Base-by-base conservation (phyloP, 2,113 vertebrate species). In the Helogale parvula region DNA sequence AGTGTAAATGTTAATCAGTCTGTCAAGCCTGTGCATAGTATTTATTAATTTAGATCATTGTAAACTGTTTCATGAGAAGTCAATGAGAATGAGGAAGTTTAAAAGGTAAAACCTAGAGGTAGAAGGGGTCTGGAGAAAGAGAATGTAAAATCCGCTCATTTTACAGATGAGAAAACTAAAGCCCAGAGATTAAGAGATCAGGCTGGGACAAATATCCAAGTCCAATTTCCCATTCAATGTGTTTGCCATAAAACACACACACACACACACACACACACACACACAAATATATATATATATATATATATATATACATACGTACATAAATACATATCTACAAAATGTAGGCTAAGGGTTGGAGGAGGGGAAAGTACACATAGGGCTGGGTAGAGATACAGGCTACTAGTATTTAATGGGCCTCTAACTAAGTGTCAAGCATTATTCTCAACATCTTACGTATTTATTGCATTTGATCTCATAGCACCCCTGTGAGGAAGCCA, bases 151-250 rank as follows among this genome's bases (percentile, higher is more conserved):
- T 31, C 0, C 0, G 19, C 25, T 92, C 50, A 45, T 88, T 86
- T 94, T 90, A 85, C 13, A 45, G 38, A 38, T 93, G 63, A 74
- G 54, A 89, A 88, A 95, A 88, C 15, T 23, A 88, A 88, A 88
- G 38, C 8, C 35, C 41, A 38, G 19, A 94, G 17, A 29, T 35
- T 65, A 77, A 21, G 57, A 74, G 38, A 77, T 23, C 83, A n/a
- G 65, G 1, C 23, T 84, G 12, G 3, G 7, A 60, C 25, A 7
- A 71, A 50, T 65, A 77, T 85, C 17, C 10, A 88, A 76, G 9
- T 68, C 25, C 77, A 33, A 83, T 80, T 50, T 69, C 6, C n/a
- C 25, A 25, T 79, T 65, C 47, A 50, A 57, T 60, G 10, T 50
- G 65, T 90, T 89, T 94, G 72, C 13, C 31, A 33, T 63, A 83